These are phyloP conservation scores for Phania funesta DNA, from an alignment of 2,888 invertebrate species.

Conservation along the genomic window DNA sequence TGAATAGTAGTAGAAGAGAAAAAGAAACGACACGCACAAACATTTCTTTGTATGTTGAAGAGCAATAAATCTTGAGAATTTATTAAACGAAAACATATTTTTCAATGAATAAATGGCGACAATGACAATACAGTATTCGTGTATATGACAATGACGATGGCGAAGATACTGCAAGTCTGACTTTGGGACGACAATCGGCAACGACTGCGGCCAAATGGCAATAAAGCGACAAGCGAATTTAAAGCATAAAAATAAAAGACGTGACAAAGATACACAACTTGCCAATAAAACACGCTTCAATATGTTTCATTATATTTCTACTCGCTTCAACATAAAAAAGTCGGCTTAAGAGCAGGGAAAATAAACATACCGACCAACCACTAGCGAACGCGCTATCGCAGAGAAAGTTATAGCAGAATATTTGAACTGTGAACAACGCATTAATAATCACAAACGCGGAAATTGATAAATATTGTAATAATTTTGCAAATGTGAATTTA, in stretches of 20 bases:
- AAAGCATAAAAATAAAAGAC: slow-evolving; percentile 39
- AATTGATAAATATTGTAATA: slow-evolving; percentile 52
- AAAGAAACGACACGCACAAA: not conserved
- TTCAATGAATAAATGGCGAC: slow-evolving; percentile 52
- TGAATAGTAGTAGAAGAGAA: slow-evolving; percentile 6
- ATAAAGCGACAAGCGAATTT: slow-evolving; percentile 43
- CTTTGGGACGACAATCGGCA: not conserved
- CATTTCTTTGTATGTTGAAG: slow-evolving; percentile 33
- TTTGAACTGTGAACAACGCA: slow-evolving; percentile 47
- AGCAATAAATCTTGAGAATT: slow-evolving; percentile 64
- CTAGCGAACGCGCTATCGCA: not conserved
- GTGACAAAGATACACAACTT: slow-evolving; percentile 58
- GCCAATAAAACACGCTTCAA: slow-evolving; percentile 44
- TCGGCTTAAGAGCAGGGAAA: slow-evolving; percentile 21
- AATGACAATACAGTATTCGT: slow-evolving; percentile 13
- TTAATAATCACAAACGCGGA: slow-evolving; percentile 48
- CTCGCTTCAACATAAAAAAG: not conserved
- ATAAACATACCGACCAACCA: slow-evolving; percentile 29
- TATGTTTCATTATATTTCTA: slow-evolving; percentile 5
- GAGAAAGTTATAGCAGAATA: not conserved
- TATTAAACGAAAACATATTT: slow-evolving; percentile 59
- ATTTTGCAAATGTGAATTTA: slow-evolving; percentile 45
- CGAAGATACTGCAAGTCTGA: slow-evolving; percentile 15
- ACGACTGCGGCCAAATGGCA: slow-evolving; percentile 27
- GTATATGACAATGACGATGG: not conserved